Evolutionary conservation across 2,797 vertebrate genomes (phyloP), one percentile per base, ranked within the genome.

Genomic region (Bradypodion pumilum): DNA sequence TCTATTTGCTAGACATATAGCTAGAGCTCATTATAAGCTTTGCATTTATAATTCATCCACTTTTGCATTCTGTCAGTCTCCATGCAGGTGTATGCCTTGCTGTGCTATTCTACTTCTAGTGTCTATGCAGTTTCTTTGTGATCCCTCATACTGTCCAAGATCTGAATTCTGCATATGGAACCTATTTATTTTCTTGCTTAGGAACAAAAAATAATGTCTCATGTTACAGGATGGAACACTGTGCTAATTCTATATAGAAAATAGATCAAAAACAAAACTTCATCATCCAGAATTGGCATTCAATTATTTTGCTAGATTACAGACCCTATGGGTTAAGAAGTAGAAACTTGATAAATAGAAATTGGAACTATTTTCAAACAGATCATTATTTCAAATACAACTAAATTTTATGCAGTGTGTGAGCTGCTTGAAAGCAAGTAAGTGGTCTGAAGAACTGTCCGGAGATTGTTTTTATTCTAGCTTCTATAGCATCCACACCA

Each of bases 371-470:
- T 5, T 62, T 68, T 52, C 9, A 81, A 78, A 21, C 2, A 73
- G 68, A 65, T 74, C n/a, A 78, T 74, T 82, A 82, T 86, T 78
- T 82, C 59, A 74, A 78, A 49, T 66, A 16, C 27, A 78, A 56
- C n/a, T 23, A 86, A 35, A 60, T 81, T 73, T 65, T 52, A 56
- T 52, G 56, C 32, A 35, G 60, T 21, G 19, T 78, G 23, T 77
- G 13, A 78, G 44, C 56, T 13, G 35, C 6, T 59, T 0, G 25
- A 82, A 8, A 78, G 7, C 19, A 60, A 1, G 56, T 12, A 78
- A n/a, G 13, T 27, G n/a, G n/a, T n/a, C n/a, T n/a, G n/a, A n/a
- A 27, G 37, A n/a, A 5, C 60, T 25, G 65, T 74, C n/a, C 49
- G 72, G 60, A 6, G 13, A 0, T 60, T 9, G 25, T 42, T 9